Percentiles rank a stretch among this genome's conserved stretches.
These are phyloP conservation scores for Crioceris asparagi DNA, from an alignment of 2,888 invertebrate genomes.

Conservation along the genomic window DNA sequence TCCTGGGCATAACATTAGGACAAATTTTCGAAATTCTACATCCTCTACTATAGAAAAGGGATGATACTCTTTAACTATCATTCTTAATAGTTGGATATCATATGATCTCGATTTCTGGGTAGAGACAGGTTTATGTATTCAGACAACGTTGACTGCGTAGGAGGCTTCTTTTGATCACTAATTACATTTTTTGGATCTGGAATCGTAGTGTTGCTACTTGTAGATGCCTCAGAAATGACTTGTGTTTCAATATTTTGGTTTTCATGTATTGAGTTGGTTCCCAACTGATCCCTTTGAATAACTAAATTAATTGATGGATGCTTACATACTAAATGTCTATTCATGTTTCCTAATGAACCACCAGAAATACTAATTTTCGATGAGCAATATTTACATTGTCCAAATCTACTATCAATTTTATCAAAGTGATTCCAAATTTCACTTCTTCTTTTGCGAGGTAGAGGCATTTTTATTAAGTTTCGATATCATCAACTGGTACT, in stretches of 20 bases:
- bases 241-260: no score
- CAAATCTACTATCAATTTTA: neutral
- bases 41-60: conserved; percentile 27
- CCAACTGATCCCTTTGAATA: no score
- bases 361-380: neutral
- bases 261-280: no score
- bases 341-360: neutral
- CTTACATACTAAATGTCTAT: neutral
- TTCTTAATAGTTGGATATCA: conserved; percentile 20
- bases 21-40: conserved; percentile 21
- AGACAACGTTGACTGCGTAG: neutral
- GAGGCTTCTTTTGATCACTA: no score
- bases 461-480: no score
- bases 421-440: neutral
- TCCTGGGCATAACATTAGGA: conserved; percentile 15
- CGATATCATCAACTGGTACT: no score
- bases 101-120: no score
- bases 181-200: neutral
- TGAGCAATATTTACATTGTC: neutral
- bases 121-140: neutral
- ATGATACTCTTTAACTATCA: conserved; percentile 26
- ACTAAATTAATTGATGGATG: neutral
- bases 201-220: neutral
- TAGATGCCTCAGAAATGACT: no score
- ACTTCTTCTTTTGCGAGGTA: neutral